Conservation (phyloP, 37 sponge, comb jelly and placozoan species). For the Oopsacas minuta region DNA sequence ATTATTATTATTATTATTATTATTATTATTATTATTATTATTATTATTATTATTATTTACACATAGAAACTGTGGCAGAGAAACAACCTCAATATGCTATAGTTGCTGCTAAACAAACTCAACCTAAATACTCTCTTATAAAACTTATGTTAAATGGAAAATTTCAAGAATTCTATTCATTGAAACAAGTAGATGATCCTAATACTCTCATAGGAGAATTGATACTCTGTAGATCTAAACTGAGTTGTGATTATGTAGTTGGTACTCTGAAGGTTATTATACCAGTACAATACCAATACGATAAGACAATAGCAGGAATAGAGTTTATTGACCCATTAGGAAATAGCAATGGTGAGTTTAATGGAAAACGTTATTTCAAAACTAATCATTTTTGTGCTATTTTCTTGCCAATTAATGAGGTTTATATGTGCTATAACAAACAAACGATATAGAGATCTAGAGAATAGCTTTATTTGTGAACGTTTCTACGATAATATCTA, state of each 20-base stretch:
- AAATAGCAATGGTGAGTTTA: background rate
- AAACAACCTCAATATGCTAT: background rate
- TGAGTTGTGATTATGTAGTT: background rate
- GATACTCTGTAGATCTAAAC: background rate
- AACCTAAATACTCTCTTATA: background rate
- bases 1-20: too few species aligned
- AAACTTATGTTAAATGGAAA: background rate
- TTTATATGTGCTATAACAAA: background rate
- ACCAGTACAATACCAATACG: background rate
- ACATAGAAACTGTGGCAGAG: too few species aligned
- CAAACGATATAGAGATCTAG: background rate
- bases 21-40: too few species aligned
- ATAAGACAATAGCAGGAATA: constrained; percentile 6
- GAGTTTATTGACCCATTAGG: background rate
- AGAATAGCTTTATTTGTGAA: background rate
- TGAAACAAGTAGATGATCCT: constrained; percentile 8
- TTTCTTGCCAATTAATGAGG: background rate
- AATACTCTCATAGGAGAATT: background rate
- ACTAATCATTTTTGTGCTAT: background rate
- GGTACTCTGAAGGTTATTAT: background rate
- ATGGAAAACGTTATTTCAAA: background rate
- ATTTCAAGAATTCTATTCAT: background rate
- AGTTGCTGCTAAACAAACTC: background rate
- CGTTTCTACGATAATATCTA: background rate
- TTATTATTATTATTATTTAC: too few species aligned